Conservation (phyloP, 2,888 invertebrate species). For the Crematogaster levior region DNA sequence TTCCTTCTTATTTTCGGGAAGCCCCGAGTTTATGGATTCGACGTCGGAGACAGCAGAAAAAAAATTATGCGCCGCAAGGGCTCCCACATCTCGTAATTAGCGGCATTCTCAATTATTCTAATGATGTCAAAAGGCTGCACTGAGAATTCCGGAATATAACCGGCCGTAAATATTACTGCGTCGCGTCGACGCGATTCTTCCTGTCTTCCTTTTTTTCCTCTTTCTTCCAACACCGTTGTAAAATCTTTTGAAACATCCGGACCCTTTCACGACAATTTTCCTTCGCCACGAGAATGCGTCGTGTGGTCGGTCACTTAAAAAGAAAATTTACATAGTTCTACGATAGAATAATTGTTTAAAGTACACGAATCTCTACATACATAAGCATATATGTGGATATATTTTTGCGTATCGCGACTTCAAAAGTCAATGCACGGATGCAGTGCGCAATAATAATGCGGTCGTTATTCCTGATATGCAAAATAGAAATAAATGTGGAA, state of each 20-base stretch:
- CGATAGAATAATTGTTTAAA: background rate
- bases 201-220: background rate
- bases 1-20: conserved; percentile 25
- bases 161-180: conserved; percentile 60
- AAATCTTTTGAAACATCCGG: conserved; percentile 59
- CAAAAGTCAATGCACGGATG: conserved; percentile 25
- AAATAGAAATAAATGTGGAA: conserved; percentile 47
- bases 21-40: conserved; percentile 15
- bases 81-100: conserved; percentile 72
- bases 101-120: conserved; percentile 77
- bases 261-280: conserved; percentile 60
- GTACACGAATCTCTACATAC: background rate
- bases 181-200: conserved; percentile 42
- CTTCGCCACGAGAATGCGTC: conserved; percentile 34
- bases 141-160: conserved; percentile 65
- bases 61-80: conserved; percentile 51
- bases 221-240: conserved; percentile 10
- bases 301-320: conserved; percentile 11
- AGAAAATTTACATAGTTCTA: background rate
- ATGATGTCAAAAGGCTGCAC: conserved; percentile 72
- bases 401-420: conserved; percentile 9
- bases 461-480: conserved; percentile 49
- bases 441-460: conserved; percentile 21
- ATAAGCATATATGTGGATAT: background rate
- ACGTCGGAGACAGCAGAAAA: conserved; percentile 34